Evolutionary conservation across 2,888 invertebrate genomes (phyloP).

Genomic region (Anaspis maculata): DNA sequence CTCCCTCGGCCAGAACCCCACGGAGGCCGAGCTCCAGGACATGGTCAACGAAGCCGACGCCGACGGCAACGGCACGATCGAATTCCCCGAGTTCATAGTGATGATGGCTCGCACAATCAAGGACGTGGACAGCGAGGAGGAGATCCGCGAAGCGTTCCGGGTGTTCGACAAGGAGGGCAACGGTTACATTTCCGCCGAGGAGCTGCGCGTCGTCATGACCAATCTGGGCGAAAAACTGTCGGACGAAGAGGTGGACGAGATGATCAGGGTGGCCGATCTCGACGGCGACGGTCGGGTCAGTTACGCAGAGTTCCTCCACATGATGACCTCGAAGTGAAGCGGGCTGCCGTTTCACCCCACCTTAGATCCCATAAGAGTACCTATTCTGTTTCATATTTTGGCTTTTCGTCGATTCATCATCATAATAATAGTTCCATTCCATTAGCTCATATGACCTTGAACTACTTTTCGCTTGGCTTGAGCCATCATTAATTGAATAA

Average conservation of each 20-base stretch:
- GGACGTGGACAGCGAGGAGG: conserved; percentile 98
- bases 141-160: conserved; percentile 97
- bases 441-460: conserved; percentile 38
- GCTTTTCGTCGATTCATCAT: conserved; percentile 44
- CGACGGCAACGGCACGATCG: conserved; percentile 93
- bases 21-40: conserved; percentile 97
- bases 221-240: conserved; percentile 98
- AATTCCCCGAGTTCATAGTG: conserved; percentile 99
- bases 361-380: too few species aligned
- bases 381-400: too few species aligned
- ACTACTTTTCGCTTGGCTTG: conserved; percentile 40
- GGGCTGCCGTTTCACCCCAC: too few species aligned
- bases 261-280: conserved; percentile 98
- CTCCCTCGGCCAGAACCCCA: conserved; percentile 97
- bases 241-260: conserved; percentile 98
- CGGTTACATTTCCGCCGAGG: conserved; percentile 97
- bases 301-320: conserved; percentile 22
- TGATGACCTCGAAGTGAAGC: neutral
- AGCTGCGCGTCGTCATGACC: conserved; percentile 98
- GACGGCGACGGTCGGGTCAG: conserved; percentile 99
- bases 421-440: conserved; percentile 41
- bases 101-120: conserved; percentile 99
- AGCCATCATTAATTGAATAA: conserved; percentile 41
- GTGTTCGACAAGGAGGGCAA: conserved; percentile 99
- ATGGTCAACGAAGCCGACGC: conserved; percentile 99